These are phyloP conservation scores for Alligator sinensis DNA, from an alignment of 2,113 vertebrate genomes.

Conservation along the genomic window DNA sequence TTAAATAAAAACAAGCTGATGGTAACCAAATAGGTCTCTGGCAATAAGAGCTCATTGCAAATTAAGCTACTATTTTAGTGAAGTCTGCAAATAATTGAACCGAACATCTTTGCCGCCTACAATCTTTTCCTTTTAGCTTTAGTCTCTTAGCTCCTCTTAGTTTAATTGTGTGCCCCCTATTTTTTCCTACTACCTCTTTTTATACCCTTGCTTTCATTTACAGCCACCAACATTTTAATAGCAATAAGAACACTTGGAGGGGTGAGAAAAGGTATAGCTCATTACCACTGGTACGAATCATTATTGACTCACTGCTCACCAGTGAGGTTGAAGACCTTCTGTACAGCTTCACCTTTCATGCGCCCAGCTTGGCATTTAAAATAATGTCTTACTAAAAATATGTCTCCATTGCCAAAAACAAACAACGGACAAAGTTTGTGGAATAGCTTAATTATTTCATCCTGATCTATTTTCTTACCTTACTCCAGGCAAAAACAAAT, in stretches of 20 bases:
- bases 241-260: background rate
- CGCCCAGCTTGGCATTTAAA: background rate
- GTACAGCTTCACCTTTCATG: constrained; percentile 25
- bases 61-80: background rate
- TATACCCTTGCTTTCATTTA: constrained; percentile 53
- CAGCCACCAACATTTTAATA: constrained; percentile 43
- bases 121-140: background rate
- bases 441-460: background rate
- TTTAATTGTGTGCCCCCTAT: constrained; percentile 3
- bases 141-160: background rate
- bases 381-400: constrained; percentile 42
- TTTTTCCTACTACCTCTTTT: constrained; percentile 20
- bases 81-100: constrained; percentile 12
- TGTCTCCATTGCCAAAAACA: background rate
- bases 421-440: background rate
- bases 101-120: background rate
- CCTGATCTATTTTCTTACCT: background rate
- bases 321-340: background rate
- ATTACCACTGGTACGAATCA: constrained; percentile 28
- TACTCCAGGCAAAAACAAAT: background rate
- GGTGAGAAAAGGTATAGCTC: constrained; percentile 27
- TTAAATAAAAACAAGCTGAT: background rate
- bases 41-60: background rate
- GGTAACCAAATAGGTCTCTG: background rate
- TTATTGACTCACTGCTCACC: constrained; percentile 20